A percentile compares a stretch with the other conserved stretches of the same genome.
These are phyloP conservation scores for Suncus etruscus DNA, from an alignment of 2,113 vertebrate genomes.

Conservation along the genomic window DNA sequence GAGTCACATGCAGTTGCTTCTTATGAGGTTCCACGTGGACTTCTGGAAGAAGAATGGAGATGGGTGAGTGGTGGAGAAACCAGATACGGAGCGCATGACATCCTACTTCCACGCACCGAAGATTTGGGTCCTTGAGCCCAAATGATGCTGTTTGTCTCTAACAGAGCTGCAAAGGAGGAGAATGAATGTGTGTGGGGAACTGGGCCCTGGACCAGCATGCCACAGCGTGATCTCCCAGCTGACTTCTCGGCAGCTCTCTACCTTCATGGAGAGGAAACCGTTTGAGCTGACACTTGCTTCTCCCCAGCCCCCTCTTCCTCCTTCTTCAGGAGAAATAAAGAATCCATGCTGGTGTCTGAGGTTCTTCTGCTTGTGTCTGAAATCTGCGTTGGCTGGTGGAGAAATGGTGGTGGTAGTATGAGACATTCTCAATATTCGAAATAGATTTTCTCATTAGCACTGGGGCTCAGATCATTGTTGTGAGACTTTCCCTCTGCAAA, in stretches of 20 bases:
- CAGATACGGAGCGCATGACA: background rate
- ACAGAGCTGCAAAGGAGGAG: background rate
- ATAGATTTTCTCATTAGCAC: background rate
- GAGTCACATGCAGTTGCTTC: constrained; percentile 97
- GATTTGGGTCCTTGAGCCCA: background rate
- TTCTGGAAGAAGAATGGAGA: constrained; percentile 86
- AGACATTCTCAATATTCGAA: background rate
- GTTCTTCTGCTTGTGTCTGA: no score
- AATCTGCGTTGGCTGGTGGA: background rate
- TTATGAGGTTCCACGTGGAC: constrained; percentile 97
- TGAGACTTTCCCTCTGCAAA: background rate
- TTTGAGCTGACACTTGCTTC: no score
- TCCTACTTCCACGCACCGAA: background rate
- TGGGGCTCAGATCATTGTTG: background rate
- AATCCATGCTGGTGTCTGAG: no score
- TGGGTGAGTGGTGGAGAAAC: background rate
- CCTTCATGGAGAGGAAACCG: rapidly evolving
- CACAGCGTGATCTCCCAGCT: background rate
- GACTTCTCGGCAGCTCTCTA: background rate
- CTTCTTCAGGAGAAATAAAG: no score
- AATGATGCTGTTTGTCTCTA: background rate
- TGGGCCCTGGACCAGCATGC: background rate
- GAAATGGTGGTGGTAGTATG: background rate
- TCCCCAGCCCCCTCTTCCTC: no score
- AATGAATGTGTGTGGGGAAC: background rate